Evolutionary conservation across 2,797 vertebrate species (phyloP), one percentile per base, ranked within the genome.

Genomic region (Pseudotriccus pelzelni): DNA sequence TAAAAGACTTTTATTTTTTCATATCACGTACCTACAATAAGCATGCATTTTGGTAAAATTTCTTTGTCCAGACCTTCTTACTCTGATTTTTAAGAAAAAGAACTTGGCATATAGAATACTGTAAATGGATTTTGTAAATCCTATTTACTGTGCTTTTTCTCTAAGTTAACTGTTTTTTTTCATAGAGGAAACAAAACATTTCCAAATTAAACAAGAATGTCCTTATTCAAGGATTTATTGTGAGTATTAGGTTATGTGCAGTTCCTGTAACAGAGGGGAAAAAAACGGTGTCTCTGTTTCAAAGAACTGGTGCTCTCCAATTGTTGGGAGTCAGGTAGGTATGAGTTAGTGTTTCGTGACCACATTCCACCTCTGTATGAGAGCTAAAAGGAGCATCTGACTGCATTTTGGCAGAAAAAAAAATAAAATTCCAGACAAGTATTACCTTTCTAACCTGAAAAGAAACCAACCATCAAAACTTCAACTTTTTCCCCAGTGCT

Each of bases 401-500:
- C 7, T n/a, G 4, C 16, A 67, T 55, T 76, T 79, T 36, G 9
- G 3, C 30, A 6, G 1, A 3, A 32, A 36, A 41, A 32, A 53
- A 27, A 22, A 34, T 15, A 63, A 14, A 30, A n/a, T 34, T 14
- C 15, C 9, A 44, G 2, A 12, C 34, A 64, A 60, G 8, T 44
- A 72, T 37, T 27, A 46, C 2, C 9, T 52, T 81, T 37, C 20
- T 46, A 63, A 34, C 2, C 5, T 12, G 3, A 5, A 8, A 28
- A 18, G 7, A 37, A 37, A 18, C 11, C 15, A 9, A 8, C 4
- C 10, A 8, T 3, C 23, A 6, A 12, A 4, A 1, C 5, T 2
- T 1, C 9, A 9, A 14, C 3, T 1, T 20, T 63, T 76, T 39
- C 3, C 6, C 3, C 6, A 21, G 3, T 13, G 1, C 2, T 84